Evolutionary conservation across 2,888 invertebrate genomes (phyloP), one percentile per base, ranked within the genome.

Genomic region (Eilema depressum): DNA sequence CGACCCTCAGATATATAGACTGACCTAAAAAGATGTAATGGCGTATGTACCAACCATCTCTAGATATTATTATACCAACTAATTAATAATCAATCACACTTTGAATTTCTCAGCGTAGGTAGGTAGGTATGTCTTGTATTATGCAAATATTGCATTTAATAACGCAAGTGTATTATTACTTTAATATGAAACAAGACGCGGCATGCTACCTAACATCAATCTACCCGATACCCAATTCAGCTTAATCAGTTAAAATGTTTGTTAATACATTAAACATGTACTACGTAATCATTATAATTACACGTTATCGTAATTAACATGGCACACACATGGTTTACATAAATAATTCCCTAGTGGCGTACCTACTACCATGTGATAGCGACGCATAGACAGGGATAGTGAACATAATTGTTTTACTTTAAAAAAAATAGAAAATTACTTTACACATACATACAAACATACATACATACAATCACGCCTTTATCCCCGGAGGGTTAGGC

Each of bases 131-230:
- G n/a, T 53, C 20, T 8, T 53, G 3, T 53, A n/a, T 53, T 10
- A n/a, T n/a, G n/a, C 53, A n/a, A 47, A 53, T 53, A 53, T 53
- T 53, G 53, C 53, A n/a, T 53, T 53, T n/a, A 53, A 53, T 53
- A 53, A n/a, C 2, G 20, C n/a, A 10, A n/a, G n/a, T 53, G 47
- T 47, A 47, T 20, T 1, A 5, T 47, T 20, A 47, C 20, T 4
- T 47, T 5, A 47, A 3, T 3, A 41, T 47, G 47, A 20, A 47
- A 47, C 47, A n/a, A 53, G 10, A 53, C n/a, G n/a, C 53, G 53
- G 8, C n/a, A n/a, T 20, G 10, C n/a, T n/a, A 53, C n/a, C 8
- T 53, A n/a, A 53, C n/a, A n/a, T 8, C n/a, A 53, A 53, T 53
- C n/a, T 10, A n/a, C 20, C 20, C 53, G n/a, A 53, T n/a, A 10